Evolutionary conservation across 1,140 invertebrate genomes (phyloP).

Genomic region (Psilanteris sp.): DNA sequence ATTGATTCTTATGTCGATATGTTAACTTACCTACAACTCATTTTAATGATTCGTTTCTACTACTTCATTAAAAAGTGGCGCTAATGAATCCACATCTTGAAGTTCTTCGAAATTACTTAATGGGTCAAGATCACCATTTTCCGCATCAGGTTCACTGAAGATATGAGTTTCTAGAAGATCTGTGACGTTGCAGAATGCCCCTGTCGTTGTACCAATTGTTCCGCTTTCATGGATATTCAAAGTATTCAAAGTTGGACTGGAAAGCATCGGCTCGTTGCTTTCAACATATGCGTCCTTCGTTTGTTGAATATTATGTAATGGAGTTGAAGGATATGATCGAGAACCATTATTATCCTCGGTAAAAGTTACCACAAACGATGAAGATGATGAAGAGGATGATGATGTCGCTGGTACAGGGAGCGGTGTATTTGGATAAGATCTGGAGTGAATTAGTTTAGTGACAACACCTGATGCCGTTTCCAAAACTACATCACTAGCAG

Average conservation of each 20-base stretch:
- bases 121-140: constrained; percentile 72
- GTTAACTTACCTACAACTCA: constrained; percentile 38
- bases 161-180: constrained; percentile 75
- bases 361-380: constrained; percentile 52
- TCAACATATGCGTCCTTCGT: constrained; percentile 70
- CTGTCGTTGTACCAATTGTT: constrained; percentile 39
- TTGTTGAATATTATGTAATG: constrained; percentile 69
- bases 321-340: constrained; percentile 77
- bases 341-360: constrained; percentile 74
- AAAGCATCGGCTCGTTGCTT: constrained; percentile 76
- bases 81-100: constrained; percentile 75
- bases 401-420: constrained; percentile 68
- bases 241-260: constrained; percentile 76
- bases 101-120: constrained; percentile 77
- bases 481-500: constrained; percentile 64
- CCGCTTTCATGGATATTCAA: constrained; percentile 69
- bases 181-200: constrained; percentile 70
- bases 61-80: constrained; percentile 78
- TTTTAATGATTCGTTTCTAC: constrained; percentile 74
- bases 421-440: constrained; percentile 79
- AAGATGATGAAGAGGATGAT: constrained; percentile 58
- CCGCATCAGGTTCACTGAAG: constrained; percentile 68
- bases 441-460: constrained; percentile 71
- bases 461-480: constrained; percentile 46
- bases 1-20: no score